Evolutionary conservation across 2,797 vertebrate genomes (phyloP).

Genomic region (Darevskia mixta): DNA sequence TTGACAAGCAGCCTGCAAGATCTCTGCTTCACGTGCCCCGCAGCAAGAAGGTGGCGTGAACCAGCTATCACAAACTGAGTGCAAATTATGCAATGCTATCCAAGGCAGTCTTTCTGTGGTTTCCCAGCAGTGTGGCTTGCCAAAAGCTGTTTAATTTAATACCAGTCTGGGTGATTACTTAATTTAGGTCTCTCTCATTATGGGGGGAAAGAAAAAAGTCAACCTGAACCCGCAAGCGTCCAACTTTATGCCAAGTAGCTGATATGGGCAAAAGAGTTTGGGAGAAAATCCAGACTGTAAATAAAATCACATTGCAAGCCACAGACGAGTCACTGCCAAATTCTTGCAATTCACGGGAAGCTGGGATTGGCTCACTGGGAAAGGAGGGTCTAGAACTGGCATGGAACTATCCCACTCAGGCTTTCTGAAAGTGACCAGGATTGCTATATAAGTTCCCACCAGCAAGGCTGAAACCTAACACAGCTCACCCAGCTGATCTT

Average conservation of each 20-base stretch:
- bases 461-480: not conserved
- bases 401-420: not conserved
- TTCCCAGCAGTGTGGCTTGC: too few relatives aligned
- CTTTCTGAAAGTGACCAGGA: slow-evolving; percentile 13
- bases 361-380: slow-evolving; percentile 11
- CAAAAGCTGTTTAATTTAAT: too few relatives aligned
- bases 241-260: not conserved
- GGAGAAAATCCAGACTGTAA: not conserved
- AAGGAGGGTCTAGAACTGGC: not conserved
- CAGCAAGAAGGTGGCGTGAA: too few relatives aligned
- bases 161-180: too few relatives aligned
- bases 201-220: too few relatives aligned
- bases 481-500: not conserved
- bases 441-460: not conserved
- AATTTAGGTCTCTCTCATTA: too few relatives aligned
- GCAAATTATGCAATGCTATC: too few relatives aligned
- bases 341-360: not conserved
- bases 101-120: too few relatives aligned
- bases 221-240: too few relatives aligned
- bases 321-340: not conserved
- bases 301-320: not conserved
- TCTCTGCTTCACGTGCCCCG: too few relatives aligned
- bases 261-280: not conserved
- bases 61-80: too few relatives aligned
- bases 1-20: too few relatives aligned